These are phyloP conservation scores for Pseudochromis fuscus DNA, from an alignment of 2,797 vertebrate species.

Conservation along the genomic window DNA sequence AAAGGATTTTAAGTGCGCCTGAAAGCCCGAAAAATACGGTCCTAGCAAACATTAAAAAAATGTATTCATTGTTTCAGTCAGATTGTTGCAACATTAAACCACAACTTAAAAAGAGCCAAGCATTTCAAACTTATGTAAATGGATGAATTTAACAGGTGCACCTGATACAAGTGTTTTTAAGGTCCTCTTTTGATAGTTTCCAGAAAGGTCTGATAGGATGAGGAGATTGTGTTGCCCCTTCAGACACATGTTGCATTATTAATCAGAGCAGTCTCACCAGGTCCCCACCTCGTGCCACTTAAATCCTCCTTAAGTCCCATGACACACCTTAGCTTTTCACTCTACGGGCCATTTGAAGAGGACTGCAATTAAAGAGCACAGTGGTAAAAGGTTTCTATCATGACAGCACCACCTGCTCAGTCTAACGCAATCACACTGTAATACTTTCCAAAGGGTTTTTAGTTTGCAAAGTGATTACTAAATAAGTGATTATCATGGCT, in stretches of 20 bases:
- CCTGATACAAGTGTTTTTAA: conserved; percentile 23
- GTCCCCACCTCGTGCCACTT: conserved; percentile 55
- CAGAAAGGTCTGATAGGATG: conserved; percentile 34
- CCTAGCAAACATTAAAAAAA: no score
- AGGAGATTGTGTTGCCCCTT: conserved; percentile 67
- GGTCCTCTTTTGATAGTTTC: conserved; percentile 38
- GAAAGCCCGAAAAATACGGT: no score
- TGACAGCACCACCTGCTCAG: neutral
- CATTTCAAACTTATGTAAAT: neutral
- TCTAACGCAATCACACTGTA: neutral
- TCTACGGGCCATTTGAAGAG: conserved; percentile 15
- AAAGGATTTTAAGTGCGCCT: no score
- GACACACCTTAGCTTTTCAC: conserved; percentile 43
- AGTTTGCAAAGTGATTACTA: no score
- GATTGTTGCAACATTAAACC: no score
- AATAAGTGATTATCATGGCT: neutral
- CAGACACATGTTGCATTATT: conserved; percentile 75
- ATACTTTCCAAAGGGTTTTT: neutral
- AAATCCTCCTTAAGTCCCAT: conserved; percentile 48
- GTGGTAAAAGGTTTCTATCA: conserved; percentile 1
- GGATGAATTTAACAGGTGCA: conserved; percentile 45
- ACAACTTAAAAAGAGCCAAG: conserved; percentile 5
- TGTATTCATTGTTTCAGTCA: no score
- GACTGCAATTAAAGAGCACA: conserved; percentile 27
- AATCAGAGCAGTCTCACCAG: conserved; percentile 59